These are phyloP conservation scores for Stichodactyla helianthus DNA, from an alignment of 64 coral and sea anemone species.

Conservation along the genomic window DNA sequence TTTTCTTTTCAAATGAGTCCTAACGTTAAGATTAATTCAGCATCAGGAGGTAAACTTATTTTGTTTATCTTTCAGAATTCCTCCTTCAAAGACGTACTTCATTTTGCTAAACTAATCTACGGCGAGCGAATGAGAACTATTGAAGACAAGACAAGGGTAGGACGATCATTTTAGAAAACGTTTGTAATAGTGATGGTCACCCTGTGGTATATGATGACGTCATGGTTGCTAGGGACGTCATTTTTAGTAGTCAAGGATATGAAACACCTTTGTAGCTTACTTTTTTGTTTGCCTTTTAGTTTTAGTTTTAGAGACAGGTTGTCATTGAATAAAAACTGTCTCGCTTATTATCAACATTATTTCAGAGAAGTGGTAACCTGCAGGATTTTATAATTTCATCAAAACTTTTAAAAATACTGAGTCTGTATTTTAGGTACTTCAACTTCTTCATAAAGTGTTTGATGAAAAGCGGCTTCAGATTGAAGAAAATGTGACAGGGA, in stretches of 20 bases:
- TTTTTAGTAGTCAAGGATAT: too few relatives aligned
- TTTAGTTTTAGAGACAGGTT: too few relatives aligned
- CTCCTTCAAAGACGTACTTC: constrained; percentile 6
- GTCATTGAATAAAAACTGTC: too few relatives aligned
- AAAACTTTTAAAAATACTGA: background rate
- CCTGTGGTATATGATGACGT: too few relatives aligned
- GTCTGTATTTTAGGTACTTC: background rate
- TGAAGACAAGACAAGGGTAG: constrained; percentile 65
- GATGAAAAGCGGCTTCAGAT: background rate
- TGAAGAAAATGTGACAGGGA: background rate
- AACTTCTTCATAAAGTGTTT: background rate
- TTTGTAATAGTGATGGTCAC: too few relatives aligned
- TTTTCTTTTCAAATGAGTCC: too few relatives aligned
- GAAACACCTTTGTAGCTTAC: too few relatives aligned
- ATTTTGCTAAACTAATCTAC: constrained; percentile 88
- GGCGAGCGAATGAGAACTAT: constrained; percentile 75
- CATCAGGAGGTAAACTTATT: background rate
- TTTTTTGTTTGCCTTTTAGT: too few relatives aligned
- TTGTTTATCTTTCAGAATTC: background rate
- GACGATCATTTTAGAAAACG: background rate
- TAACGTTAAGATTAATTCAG: too few relatives aligned
- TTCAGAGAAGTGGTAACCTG: too few relatives aligned
- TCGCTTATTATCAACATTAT: too few relatives aligned
- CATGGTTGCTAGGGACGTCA: too few relatives aligned
- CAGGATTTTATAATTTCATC: background rate